Base-by-base conservation (phyloP, 2,888 invertebrate species). In the Parnassius glacialis region DNA sequence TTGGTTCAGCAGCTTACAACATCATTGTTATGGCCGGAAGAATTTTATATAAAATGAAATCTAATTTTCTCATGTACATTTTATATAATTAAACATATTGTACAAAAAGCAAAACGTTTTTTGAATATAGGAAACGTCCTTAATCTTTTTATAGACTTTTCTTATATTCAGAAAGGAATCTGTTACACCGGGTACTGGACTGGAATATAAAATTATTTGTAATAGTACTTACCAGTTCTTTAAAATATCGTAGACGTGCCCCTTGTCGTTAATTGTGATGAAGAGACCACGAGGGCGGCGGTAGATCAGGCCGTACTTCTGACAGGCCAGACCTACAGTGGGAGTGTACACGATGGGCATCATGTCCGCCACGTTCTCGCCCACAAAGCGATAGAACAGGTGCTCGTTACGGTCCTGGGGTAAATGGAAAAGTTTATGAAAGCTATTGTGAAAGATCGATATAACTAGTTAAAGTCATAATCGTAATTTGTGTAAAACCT, bases 321-420 rank as follows among this genome's bases (percentile, higher is more conserved):
- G 98, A 87, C 99, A 99, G 42, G 99, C 99, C 73, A 96, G 92
- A 5, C 99, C 99, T 11, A 99, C 99, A 0, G 98, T 98, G 0
- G 99, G 99, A 0, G 99, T 99, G 89, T 99, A 99, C n/a, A 99
- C 98, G 65, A 99, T 93, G 0, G 99, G 99, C 97, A 99, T 98
- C 93, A 98, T 94, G 67, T 96, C 94, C 54, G 95, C 94, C 34
- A 98, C 96, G 82, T 99, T 95, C 70, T 97, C 96, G 13, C 94
- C 93, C 52, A 99, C 90, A 57, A 99, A 94, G 44, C 96, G 95
- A 87, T 97, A 99, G 92, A 99, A 99, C 16, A 99, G 93, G 72
- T 96, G 96, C 87, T 99, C 99, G 83, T 99, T 99, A 70, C 98
- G 95, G 78, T 99, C 99, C 94, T 97, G 87, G 3, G 48, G 13